A percentile compares a stretch with the other conserved stretches of the same genome.
phyloP scores from a whole-genome alignment of 2,113 vertebrate species.

The Equus quagga region DNA sequence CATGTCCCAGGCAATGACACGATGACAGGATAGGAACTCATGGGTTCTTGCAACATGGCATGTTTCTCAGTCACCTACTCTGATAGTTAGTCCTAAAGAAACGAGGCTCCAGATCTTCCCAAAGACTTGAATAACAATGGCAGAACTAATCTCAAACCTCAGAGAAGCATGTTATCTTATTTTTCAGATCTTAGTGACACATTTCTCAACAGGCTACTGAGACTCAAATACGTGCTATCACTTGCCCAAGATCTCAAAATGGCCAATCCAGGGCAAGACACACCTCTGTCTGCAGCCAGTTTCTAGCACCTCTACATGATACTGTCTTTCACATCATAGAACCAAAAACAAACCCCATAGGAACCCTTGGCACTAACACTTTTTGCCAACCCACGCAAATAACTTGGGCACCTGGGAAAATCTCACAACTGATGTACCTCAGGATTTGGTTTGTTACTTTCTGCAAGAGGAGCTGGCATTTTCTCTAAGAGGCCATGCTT shows the following conservation, averaged over 20 bases:
- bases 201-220: conserved; percentile 24
- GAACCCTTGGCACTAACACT: neutral
- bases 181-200: neutral
- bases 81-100: neutral
- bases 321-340: neutral
- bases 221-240: neutral
- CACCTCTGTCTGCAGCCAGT: neutral
- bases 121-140: neutral
- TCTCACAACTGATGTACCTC: neutral
- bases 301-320: neutral
- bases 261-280: neutral
- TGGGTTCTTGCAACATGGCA: neutral
- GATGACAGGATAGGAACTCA: neutral
- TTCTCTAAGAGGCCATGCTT: neutral
- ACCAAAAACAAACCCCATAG: neutral
- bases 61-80: neutral
- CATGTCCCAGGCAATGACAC: neutral
- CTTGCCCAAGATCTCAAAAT: neutral
- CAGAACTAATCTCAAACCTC: neutral
- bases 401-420: neutral
- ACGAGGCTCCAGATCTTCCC: neutral
- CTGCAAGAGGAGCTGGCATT: neutral
- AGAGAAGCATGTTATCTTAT: conserved; percentile 29
- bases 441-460: neutral
- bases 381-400: neutral